These are phyloP conservation scores for Muntiacus reevesi DNA, from an alignment of 2,113 vertebrate species.

Conservation along the genomic window DNA sequence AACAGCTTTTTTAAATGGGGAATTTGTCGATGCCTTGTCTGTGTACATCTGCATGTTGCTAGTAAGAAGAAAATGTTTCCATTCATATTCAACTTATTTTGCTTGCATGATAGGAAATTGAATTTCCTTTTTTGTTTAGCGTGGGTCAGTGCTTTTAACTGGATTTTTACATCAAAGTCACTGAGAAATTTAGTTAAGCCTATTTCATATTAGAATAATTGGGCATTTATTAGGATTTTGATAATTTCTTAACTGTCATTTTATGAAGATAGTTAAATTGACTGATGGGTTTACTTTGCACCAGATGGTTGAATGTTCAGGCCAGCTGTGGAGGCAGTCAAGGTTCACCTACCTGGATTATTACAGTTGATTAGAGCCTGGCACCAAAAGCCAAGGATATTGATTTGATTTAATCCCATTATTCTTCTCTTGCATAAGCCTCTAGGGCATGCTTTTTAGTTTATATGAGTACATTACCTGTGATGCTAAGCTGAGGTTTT, in stretches of 20 bases:
- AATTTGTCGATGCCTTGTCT: not conserved
- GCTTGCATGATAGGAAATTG: not conserved
- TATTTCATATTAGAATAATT: conserved; percentile 35
- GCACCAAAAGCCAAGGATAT: not conserved
- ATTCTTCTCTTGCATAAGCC: conserved; percentile 42
- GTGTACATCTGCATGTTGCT: conserved; percentile 17
- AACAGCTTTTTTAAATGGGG: not conserved
- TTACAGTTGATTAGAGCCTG: not conserved
- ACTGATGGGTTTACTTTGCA: not conserved
- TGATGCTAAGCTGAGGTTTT: not conserved
- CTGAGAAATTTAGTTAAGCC: not conserved
- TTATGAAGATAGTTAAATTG: not conserved
- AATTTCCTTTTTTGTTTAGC: not conserved
- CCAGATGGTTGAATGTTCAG: not conserved
- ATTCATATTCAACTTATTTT: not conserved
- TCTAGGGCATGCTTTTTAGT: conserved; percentile 8
- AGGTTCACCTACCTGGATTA: not conserved
- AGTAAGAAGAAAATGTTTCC: not conserved
- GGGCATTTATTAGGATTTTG: conserved; percentile 12
- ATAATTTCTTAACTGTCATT: not conserved
- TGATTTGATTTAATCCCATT: conserved; percentile 7
- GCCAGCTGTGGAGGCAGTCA: not conserved
- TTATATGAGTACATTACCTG: not conserved
- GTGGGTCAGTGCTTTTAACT: not conserved
- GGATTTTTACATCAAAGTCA: conserved; percentile 31